Conservation (phyloP, 2,888 invertebrate genomes). For the Miltochrista miniata region DNA sequence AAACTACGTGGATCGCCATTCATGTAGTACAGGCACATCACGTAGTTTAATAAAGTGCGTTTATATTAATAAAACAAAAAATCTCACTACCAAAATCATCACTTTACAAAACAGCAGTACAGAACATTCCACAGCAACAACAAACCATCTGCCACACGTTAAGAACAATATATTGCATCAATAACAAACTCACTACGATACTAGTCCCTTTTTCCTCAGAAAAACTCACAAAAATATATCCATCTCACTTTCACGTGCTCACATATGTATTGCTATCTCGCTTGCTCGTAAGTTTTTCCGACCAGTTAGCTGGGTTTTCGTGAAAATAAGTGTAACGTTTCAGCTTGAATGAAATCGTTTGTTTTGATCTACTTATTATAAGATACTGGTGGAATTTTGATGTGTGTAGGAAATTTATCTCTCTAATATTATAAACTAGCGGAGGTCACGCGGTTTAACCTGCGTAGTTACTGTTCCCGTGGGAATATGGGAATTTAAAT, state of each 20-base stretch:
- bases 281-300: slow-evolving; percentile 57
- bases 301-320: slow-evolving; percentile 53
- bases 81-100: slow-evolving; percentile 9
- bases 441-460: too few species aligned
- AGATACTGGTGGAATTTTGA: slow-evolving; percentile 15
- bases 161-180: slow-evolving; percentile 62
- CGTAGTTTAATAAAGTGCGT: neutral
- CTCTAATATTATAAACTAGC: too few species aligned
- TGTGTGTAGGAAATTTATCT: slow-evolving; percentile 3
- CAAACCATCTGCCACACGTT: slow-evolving; percentile 54
- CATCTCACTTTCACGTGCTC: slow-evolving; percentile 28
- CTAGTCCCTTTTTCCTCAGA: slow-evolving; percentile 43
- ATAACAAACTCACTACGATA: slow-evolving; percentile 52
- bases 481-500: too few species aligned
- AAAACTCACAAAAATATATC: slow-evolving; percentile 32
- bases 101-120: slow-evolving; percentile 29
- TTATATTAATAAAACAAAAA: slow-evolving; percentile 7
- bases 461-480: too few species aligned
- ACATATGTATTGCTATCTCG: slow-evolving; percentile 24
- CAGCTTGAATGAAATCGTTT: slow-evolving; percentile 71
- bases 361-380: slow-evolving; percentile 60
- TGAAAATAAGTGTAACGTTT: slow-evolving; percentile 65
- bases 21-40: neutral
- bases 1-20: too few species aligned
- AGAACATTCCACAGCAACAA: slow-evolving; percentile 34